These are phyloP conservation scores for Ammodytes dubius DNA, from an alignment of 2,113 vertebrate species.

Conservation along the genomic window DNA sequence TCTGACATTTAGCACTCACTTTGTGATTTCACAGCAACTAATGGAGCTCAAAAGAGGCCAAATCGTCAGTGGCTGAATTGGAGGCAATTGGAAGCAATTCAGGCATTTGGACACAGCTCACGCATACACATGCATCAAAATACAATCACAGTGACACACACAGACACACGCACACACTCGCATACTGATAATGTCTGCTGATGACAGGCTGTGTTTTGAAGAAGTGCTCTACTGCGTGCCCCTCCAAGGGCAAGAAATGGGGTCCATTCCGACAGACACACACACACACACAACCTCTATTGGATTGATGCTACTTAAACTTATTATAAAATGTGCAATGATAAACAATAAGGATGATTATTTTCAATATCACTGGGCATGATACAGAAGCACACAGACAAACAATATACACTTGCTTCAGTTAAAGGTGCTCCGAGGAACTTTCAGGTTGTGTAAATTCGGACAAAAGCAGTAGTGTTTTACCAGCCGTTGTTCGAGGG, in stretches of 20 bases:
- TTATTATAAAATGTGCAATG: not conserved
- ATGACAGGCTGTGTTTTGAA: constrained; percentile 60
- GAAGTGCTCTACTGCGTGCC: constrained; percentile 60
- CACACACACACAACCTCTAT: constrained; percentile 24
- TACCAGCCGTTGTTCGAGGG: too few species aligned
- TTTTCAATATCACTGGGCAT: not conserved
- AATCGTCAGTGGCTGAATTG: constrained; percentile 48
- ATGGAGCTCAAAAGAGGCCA: constrained; percentile 32
- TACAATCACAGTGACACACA: constrained; percentile 28
- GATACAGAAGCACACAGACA: not conserved
- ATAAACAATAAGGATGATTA: not conserved
- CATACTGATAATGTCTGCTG: constrained; percentile 50
- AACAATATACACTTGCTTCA: not conserved
- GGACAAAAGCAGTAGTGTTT: too few species aligned
- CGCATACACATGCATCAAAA: constrained; percentile 40
- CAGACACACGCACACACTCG: constrained; percentile 5
- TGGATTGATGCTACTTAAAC: constrained; percentile 12
- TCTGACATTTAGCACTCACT: constrained; percentile 41
- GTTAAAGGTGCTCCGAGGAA: too few species aligned
- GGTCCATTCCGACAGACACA: constrained; percentile 25
- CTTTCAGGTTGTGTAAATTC: too few species aligned
- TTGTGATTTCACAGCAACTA: constrained; percentile 37
- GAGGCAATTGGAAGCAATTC: constrained; percentile 57
- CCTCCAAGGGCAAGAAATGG: constrained; percentile 30
- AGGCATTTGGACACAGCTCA: constrained; percentile 42